phyloP scores from a whole-genome alignment of 2,888 invertebrate species.

The Azorinus chamasolen region DNA sequence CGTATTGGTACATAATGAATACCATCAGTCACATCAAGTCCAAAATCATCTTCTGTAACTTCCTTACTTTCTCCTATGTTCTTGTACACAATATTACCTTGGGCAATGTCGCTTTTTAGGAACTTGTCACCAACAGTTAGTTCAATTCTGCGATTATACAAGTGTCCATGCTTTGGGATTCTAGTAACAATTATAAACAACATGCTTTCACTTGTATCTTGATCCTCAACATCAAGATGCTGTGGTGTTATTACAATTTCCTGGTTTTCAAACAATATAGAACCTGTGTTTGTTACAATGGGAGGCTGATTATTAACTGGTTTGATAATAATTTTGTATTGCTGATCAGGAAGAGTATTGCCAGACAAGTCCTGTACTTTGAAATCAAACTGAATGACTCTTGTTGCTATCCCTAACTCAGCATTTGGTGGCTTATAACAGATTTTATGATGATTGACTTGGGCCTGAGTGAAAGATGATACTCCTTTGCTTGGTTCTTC shows the following conservation, averaged over 20 bases:
- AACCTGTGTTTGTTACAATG: slow-evolving; percentile 79
- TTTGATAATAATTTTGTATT: slow-evolving; percentile 82
- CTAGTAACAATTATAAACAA: slow-evolving; percentile 77
- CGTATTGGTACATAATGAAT: slow-evolving; percentile 83
- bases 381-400: slow-evolving; percentile 84
- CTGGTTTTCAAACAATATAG: slow-evolving; percentile 81
- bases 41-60: slow-evolving; percentile 79
- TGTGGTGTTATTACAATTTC: slow-evolving; percentile 77
- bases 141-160: slow-evolving; percentile 73
- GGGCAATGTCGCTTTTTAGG: slow-evolving; percentile 76
- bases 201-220: slow-evolving; percentile 80
- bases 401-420: slow-evolving; percentile 84
- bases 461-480: slow-evolving; percentile 82
- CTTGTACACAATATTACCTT: slow-evolving; percentile 79
- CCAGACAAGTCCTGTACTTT: slow-evolving; percentile 83
- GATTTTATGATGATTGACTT: slow-evolving; percentile 85
- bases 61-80: slow-evolving; percentile 79
- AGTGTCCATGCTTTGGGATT: slow-evolving; percentile 79
- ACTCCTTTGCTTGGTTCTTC: slow-evolving; percentile 76
- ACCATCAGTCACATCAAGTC: slow-evolving; percentile 85
- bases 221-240: slow-evolving; percentile 82
- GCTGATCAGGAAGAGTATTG: slow-evolving; percentile 81
- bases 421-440: slow-evolving; percentile 83
- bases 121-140: slow-evolving; percentile 81
- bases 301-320: slow-evolving; percentile 86